These are phyloP conservation scores for Caenorhabditis latens DNA, from an alignment of 1,140 invertebrate species.

Conservation along the genomic window DNA sequence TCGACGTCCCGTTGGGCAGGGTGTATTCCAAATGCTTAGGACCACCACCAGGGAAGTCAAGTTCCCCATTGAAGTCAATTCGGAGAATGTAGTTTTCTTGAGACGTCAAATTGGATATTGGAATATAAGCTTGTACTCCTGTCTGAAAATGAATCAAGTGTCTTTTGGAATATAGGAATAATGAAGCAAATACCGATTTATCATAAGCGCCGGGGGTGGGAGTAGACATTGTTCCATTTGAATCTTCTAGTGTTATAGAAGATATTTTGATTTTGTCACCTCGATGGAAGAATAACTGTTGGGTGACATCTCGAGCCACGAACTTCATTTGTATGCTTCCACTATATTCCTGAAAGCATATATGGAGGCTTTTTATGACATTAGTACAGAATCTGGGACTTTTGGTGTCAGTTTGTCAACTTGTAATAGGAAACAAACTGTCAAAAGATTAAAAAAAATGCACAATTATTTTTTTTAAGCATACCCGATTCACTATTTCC, in stretches of 20 bases:
- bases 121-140: constrained; percentile 42
- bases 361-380: background rate
- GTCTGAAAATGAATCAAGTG: background rate
- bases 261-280: constrained; percentile 14
- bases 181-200: background rate
- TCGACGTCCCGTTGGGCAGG: background rate
- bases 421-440: no score
- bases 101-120: constrained; percentile 4
- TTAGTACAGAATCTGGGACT: no score
- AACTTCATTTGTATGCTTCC: constrained; percentile 39
- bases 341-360: background rate
- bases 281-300: constrained; percentile 30
- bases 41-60: background rate
- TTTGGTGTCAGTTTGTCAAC: no score
- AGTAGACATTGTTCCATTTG: background rate
- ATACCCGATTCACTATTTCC: background rate
- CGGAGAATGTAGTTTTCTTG: constrained; percentile 44
- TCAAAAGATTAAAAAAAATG: no score
- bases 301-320: constrained; percentile 6
- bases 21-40: background rate
- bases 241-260: constrained; percentile 5
- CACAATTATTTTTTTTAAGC: no score
- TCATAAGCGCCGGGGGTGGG: constrained; percentile 21
- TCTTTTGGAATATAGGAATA: background rate
- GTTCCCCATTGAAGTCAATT: constrained; percentile 17